Conservation (phyloP, 2,113 vertebrate species). For the Ciconia maguari region DNA sequence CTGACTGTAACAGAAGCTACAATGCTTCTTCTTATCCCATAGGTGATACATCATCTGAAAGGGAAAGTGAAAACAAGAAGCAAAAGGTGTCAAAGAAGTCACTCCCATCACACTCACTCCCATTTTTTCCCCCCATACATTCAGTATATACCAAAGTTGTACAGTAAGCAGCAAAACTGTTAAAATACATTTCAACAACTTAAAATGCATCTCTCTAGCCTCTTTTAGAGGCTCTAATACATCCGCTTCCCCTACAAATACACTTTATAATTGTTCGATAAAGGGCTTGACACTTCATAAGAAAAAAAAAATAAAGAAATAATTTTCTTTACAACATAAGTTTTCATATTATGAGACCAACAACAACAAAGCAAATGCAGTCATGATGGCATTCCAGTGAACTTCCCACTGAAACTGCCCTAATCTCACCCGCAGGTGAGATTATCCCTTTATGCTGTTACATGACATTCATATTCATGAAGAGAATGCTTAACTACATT, state of each 20-base stretch:
- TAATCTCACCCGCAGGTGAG: background rate
- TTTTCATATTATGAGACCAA: background rate
- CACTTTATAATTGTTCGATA: background rate
- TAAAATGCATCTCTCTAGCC: background rate
- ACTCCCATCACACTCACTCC: background rate
- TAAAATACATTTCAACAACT: background rate
- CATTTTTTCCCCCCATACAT: background rate
- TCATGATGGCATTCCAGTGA: background rate
- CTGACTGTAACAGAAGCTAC: constrained; percentile 26
- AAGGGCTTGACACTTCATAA: background rate
- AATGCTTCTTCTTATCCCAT: background rate
- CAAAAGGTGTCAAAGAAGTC: background rate
- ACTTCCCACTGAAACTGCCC: background rate
- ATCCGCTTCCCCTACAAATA: background rate
- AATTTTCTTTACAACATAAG: background rate
- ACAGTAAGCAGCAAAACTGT: background rate
- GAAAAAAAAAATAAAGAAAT: background rate
- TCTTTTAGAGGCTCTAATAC: background rate
- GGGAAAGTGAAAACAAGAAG: constrained; percentile 14
- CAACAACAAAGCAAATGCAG: background rate
- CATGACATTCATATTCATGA: background rate
- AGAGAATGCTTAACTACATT: background rate
- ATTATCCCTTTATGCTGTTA: background rate
- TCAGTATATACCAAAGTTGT: rapidly evolving
- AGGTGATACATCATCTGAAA: background rate